These are phyloP conservation scores for Apodemia mormo DNA, from an alignment of 2,888 invertebrate genomes.

Conservation along the genomic window DNA sequence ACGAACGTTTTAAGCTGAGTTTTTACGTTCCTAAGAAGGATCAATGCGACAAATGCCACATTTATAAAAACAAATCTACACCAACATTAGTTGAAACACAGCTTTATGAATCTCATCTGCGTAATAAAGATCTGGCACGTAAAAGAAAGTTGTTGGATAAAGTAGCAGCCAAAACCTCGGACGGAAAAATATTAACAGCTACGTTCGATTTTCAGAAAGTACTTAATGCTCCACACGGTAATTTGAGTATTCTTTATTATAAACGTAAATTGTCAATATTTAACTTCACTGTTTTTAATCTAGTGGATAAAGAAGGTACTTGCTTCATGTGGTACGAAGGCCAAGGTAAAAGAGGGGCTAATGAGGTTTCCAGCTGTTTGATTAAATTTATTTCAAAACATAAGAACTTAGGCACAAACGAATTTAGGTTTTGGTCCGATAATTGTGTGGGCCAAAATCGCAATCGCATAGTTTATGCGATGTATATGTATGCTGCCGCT, in stretches of 20 bases:
- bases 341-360: constrained; percentile 24
- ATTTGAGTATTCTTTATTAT: constrained; percentile 26
- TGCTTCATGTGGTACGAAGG: constrained; percentile 28
- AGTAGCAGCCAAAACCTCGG: constrained; percentile 16
- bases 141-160: background rate
- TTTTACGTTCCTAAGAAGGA: constrained; percentile 2
- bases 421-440: too few species aligned
- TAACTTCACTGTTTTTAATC: too few species aligned
- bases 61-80: constrained; percentile 6
- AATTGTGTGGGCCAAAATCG: too few species aligned
- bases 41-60: too few species aligned
- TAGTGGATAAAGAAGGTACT: constrained; percentile 30
- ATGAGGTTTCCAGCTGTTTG: too few species aligned
- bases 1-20: background rate
- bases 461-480: too few species aligned
- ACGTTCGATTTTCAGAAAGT: constrained; percentile 29
- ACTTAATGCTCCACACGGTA: constrained; percentile 21
- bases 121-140: background rate
- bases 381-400: too few species aligned
- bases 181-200: constrained; percentile 19
- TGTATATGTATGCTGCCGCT: background rate
- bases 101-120: background rate
- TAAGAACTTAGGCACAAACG: background rate
- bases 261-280: constrained; percentile 27
- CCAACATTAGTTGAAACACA: constrained; percentile 2